These are phyloP conservation scores for Morinoia aosen DNA, from an alignment of 2,888 invertebrate species.

Conservation along the genomic window DNA sequence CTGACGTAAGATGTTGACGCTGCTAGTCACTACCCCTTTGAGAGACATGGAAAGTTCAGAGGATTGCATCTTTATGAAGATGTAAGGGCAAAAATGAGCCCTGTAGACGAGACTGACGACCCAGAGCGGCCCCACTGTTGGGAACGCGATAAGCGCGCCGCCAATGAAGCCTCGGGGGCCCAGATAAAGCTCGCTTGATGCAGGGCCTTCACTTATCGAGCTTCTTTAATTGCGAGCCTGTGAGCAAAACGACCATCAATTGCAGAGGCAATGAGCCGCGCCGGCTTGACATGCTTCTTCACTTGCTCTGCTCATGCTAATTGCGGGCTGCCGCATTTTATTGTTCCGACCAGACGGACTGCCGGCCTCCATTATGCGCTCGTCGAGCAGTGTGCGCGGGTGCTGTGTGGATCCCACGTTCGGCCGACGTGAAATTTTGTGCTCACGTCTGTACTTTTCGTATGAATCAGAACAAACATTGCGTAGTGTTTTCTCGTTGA, in stretches of 20 bases:
- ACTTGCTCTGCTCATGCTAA: constrained; percentile 50
- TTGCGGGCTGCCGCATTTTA: constrained; percentile 33
- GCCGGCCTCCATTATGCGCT: not conserved
- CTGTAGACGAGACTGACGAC: not conserved
- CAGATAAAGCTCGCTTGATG: constrained; percentile 14
- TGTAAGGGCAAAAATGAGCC: not conserved
- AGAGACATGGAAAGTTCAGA: not conserved
- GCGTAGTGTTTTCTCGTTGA: too few species aligned
- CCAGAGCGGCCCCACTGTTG: not conserved
- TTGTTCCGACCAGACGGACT: constrained; percentile 13
- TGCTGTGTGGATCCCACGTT: not conserved
- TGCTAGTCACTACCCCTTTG: not conserved
- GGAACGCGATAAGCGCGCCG: not conserved
- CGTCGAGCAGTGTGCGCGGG: not conserved
- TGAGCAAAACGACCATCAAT: constrained; percentile 46
- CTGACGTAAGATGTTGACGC: not conserved
- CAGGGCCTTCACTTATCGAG: constrained; percentile 39
- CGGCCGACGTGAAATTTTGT: not conserved
- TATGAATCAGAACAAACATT: too few species aligned
- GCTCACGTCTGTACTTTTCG: too few species aligned
- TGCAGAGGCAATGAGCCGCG: constrained; percentile 20
- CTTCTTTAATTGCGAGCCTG: constrained; percentile 3
- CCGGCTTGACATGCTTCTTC: constrained; percentile 37
- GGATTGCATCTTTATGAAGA: not conserved
- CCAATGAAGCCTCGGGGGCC: constrained; percentile 15